phyloP scores from a whole-genome alignment of 2,888 invertebrate species.

The Sipunculus nudus region DNA sequence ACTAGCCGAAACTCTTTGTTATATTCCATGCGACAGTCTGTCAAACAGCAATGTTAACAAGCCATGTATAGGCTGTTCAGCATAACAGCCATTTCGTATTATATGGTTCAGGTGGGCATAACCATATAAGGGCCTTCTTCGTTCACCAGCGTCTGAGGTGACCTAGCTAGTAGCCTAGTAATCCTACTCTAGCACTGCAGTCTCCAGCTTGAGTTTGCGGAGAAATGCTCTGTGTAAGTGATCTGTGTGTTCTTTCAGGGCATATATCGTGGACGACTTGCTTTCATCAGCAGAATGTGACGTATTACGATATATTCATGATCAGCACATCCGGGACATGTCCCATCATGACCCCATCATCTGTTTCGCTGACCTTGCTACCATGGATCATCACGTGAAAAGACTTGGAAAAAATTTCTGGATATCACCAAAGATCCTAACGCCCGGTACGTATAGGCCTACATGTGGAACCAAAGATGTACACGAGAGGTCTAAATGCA shows the following conservation, averaged over 20 bases:
- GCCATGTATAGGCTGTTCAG: no score
- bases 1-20: no score
- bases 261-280: background rate
- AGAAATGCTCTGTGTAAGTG: background rate
- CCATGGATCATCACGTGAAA: conserved; percentile 1
- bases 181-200: no score
- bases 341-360: conserved; percentile 6
- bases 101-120: no score
- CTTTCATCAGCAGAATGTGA: conserved; percentile 5
- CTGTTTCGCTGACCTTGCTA: background rate
- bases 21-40: no score
- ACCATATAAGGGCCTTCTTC: no score
- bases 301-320: conserved; percentile 1
- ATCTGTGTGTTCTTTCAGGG: background rate
- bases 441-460: background rate
- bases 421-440: background rate
- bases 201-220: background rate
- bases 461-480: no score
- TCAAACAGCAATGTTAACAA: no score
- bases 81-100: no score
- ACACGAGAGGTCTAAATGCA: no score
- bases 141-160: no score
- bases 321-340: background rate
- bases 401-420: background rate
- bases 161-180: no score